phyloP scores from a whole-genome alignment of 2,113 vertebrate genomes.

The Vicugna pacos region DNA sequence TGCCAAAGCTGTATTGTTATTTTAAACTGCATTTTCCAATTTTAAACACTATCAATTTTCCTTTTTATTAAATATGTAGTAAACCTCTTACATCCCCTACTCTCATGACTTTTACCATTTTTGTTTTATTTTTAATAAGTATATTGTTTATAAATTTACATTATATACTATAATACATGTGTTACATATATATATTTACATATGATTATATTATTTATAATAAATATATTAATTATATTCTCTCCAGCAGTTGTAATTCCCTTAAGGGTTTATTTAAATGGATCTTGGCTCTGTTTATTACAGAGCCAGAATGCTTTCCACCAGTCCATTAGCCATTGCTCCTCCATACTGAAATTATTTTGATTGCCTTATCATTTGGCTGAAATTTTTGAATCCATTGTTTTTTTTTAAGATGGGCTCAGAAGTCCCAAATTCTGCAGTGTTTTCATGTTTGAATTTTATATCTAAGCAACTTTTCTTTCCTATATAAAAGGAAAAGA shows the following conservation, averaged over 20 bases:
- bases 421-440: background rate
- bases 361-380: background rate
- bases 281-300: conserved; percentile 42
- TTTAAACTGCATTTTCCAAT: background rate
- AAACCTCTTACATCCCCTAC: background rate
- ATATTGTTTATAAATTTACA: too few relatives aligned
- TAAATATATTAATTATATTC: background rate
- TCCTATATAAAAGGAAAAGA: background rate
- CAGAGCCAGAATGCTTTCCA: background rate
- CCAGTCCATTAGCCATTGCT: background rate
- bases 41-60: background rate
- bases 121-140: background rate
- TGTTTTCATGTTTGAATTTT: conserved; percentile 48
- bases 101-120: background rate
- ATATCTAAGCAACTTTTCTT: background rate
- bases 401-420: conserved; percentile 11
- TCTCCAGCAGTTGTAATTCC: background rate
- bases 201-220: too few relatives aligned
- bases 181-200: too few relatives aligned
- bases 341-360: conserved; percentile 29
- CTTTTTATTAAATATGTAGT: background rate
- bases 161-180: too few relatives aligned
- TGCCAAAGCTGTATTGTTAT: background rate
- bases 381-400: conserved; percentile 22
- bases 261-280: conserved; percentile 23